Evolutionary conservation across 2,888 invertebrate species (phyloP), one percentile per base, ranked within the genome.

Genomic region (Amblyjoppa fuscipennis): DNA sequence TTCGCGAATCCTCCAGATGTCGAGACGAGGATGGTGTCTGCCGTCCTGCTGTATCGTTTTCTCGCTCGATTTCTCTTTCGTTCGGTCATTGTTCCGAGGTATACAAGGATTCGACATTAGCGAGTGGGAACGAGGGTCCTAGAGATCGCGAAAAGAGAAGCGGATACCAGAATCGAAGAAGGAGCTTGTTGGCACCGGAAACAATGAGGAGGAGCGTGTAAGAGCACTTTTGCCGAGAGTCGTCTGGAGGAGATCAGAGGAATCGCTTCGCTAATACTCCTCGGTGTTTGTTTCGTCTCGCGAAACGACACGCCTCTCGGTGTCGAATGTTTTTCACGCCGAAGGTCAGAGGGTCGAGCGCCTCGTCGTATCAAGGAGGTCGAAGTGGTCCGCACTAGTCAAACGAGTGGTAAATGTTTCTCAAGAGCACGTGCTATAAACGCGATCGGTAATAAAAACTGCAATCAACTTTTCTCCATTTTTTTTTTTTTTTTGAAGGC

Each of bases 51-150:
- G 25, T 71, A 53, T 61, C 53, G 49, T 25, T 68, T 68, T 41
- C 59, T 84, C 76, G 49, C 68, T 64, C 61, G 45, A 13, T 84
- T 76, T 66, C 73, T 41, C 49, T 64, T 69, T 73, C 76, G 71
- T 71, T 59, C 49, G 38, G 28, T 74, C 76, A 77, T 77, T 88
- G 87, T 87, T 81, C 87, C 88, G 81, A 87, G 81, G 88, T 86
- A 88, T 89, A 90, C 90, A 90, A 90, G 90, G 88, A 88, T 90
- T 91, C 89, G 88, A 88, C 90, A 89, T 91, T 91, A 89, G 88
- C 85, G 85, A 84, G 84, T 45, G 16, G 31, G n/a, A 66, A 41
- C 13, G 61, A 53, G n/a, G 13, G 34, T 28, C 51, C 5, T 45
- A 56, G 28, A 56, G 41, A 68, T n/a, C n/a, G 41, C 34, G 66